Evolutionary conservation across 1,140 invertebrate genomes (phyloP).

Genomic region (Phthorimaea operculella): DNA sequence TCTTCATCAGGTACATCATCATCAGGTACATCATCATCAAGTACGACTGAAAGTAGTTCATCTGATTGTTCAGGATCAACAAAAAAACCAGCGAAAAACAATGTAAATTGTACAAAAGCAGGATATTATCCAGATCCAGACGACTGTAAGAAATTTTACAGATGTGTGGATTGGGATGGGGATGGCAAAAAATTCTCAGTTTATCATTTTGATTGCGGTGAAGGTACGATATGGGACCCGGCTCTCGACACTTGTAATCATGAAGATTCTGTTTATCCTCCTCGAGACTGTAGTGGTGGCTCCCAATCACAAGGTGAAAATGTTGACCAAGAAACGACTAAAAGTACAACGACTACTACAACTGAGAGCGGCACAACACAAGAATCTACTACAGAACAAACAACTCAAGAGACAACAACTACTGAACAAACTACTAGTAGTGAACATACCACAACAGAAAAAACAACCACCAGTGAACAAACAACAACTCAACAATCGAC

Average conservation of each 20-base stretch:
- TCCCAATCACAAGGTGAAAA: conserved; percentile 35
- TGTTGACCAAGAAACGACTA: conserved; percentile 24
- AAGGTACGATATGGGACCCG: conserved; percentile 73
- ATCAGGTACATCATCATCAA: conserved; percentile 14
- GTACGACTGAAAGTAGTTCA: conserved; percentile 22
- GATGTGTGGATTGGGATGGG: conserved; percentile 77
- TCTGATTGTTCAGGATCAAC: conserved; percentile 25
- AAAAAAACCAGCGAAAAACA: conserved; percentile 31
- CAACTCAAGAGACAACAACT: conserved; percentile 24
- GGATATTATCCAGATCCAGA: conserved; percentile 76
- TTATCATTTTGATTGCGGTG: conserved; percentile 72
- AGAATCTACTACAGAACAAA: conserved; percentile 24
- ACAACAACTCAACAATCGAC: conserved; percentile 23
- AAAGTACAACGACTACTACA: conserved; percentile 18
- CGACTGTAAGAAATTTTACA: conserved; percentile 78
- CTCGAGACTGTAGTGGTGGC: conserved; percentile 46
- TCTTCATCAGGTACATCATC: conserved; percentile 16
- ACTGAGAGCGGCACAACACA: conserved; percentile 15
- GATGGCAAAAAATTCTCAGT: conserved; percentile 69
- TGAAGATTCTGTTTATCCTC: conserved; percentile 62
- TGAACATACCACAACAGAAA: conserved; percentile 21
- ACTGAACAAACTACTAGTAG: conserved; percentile 20
- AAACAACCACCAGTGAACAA: conserved; percentile 15
- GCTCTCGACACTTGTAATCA: conserved; percentile 66
- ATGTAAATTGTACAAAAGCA: conserved; percentile 58